Base-by-base conservation (phyloP, 2,113 vertebrate genomes). In the Austrofundulus limnaeus region DNA sequence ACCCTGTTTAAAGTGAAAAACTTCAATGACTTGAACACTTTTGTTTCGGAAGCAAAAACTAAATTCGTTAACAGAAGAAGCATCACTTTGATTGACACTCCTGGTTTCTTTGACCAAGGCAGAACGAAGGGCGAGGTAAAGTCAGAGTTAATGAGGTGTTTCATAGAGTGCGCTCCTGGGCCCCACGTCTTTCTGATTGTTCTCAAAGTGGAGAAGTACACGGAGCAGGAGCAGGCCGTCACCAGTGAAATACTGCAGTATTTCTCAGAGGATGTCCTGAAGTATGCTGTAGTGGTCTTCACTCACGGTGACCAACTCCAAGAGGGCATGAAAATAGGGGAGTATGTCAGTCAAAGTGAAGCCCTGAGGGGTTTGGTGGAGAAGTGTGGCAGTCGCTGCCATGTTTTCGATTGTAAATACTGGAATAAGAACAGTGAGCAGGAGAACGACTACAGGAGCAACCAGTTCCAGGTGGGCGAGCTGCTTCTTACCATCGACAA, bases 21-120 rank as follows among this genome's bases (percentile, higher is more conserved):
- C 21, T n/a, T 54, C 16, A 59, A 59, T 55, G 0, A 55, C 10
- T 39, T 3, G 24, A 54, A 41, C 2, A 2, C 14, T 3, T 21
- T 15, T 61, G 43, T 39, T 19, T 55, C 66, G 24, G 20, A 48
- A 1, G 16, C 41, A 0, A 2, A 45, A 19, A 70, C 51, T 16
- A 68, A 37, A 41, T 20, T 1, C 11, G 16, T 84, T 14, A 24
- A 70, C 12, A 76, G 76, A 2, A 75, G 5, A 17, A 52, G 8
- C 14, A 7, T 83, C 21, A 72, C 61, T 21, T 34, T 85, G 14
- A 68, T 83, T 0, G 77, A 87, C 51, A 83, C 76, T 3, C 85
- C 76, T 13, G 78, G 83, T 14, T 46, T 83, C 16, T 68, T 73
- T 19, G 73, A 75, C 49, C 53, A 67, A 5, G 19, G 5, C 0